Percentiles rank a stretch among this genome's conserved stretches.
These are phyloP conservation scores for Philereme transversata DNA, from an alignment of 2,888 invertebrate genomes.

Conservation along the genomic window DNA sequence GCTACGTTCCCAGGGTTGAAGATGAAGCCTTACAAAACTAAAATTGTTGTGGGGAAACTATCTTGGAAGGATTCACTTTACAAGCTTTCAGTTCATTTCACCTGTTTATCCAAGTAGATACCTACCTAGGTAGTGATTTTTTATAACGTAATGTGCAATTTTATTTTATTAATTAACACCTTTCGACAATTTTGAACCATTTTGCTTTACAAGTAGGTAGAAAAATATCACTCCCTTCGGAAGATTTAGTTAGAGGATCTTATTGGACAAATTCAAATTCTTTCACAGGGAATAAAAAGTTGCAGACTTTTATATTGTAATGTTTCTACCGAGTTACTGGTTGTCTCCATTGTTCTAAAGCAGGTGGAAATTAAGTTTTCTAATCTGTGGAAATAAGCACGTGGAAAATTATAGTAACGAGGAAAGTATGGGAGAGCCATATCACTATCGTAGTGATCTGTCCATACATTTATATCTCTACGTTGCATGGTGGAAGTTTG, in stretches of 20 bases:
- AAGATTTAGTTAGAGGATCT: too few species aligned
- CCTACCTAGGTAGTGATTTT: too few species aligned
- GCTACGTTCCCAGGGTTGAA: conserved; percentile 33
- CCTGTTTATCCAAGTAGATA: neutral
- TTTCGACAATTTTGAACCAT: too few species aligned
- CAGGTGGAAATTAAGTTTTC: conserved; percentile 58
- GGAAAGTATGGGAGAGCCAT: conserved; percentile 3
- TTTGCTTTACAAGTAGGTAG: too few species aligned
- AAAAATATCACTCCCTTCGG: too few species aligned
- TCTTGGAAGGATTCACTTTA: conserved; percentile 29
- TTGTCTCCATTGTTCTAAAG: conserved; percentile 48
- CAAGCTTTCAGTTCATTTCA: neutral
- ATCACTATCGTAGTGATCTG: neutral
- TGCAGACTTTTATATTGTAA: too few species aligned
- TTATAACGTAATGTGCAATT: too few species aligned
- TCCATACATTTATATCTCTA: too few species aligned
- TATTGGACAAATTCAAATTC: too few species aligned
- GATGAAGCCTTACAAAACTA: conserved; percentile 29
- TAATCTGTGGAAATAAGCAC: conserved; percentile 55
- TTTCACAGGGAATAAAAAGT: too few species aligned
- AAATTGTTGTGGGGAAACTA: conserved; percentile 23
- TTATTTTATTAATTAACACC: too few species aligned
- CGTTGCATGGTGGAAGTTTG: too few species aligned
- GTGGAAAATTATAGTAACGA: conserved; percentile 45
- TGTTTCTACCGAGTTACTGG: neutral